phyloP scores from a whole-genome alignment of 1,140 invertebrate genomes.

The Penaeus indicus region DNA sequence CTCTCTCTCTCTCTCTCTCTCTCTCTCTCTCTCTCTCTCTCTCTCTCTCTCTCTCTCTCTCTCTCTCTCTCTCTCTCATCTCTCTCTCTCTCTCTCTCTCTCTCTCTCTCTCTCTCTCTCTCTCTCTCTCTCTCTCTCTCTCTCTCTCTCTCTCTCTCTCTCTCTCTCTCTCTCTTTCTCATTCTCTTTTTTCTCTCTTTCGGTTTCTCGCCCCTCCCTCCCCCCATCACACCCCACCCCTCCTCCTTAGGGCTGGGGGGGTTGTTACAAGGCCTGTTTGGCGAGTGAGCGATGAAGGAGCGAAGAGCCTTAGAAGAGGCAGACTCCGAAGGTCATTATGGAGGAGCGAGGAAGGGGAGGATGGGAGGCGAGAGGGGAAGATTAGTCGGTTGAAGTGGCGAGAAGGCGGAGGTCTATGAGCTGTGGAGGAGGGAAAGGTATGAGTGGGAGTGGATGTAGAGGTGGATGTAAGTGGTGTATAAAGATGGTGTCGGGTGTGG shows the following conservation, averaged over 20 bases:
- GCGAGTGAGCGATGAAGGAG: no score
- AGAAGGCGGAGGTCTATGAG: neutral
- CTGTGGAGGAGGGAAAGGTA: neutral
- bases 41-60: no score
- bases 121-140: neutral
- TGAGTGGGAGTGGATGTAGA: slow-evolving; percentile 23
- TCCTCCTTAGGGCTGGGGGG: neutral
- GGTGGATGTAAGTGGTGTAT: slow-evolving; percentile 17
- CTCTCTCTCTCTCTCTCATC: no score
- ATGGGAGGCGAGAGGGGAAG: neutral
- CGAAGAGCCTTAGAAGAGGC: no score
- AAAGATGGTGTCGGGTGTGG: neutral
- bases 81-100: no score
- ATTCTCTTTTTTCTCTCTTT: neutral
- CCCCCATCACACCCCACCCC: neutral
- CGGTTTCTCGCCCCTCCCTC: neutral
- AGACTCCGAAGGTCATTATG: no score
- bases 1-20: no score
- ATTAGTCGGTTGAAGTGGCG: neutral
- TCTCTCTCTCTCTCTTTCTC: neutral
- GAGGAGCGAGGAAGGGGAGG: neutral
- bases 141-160: neutral
- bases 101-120: no score
- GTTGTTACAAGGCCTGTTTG: no score
- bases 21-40: no score